These are phyloP conservation scores for Elgonia sp. DNA, from an alignment of 2,888 invertebrate genomes.

Conservation along the genomic window DNA sequence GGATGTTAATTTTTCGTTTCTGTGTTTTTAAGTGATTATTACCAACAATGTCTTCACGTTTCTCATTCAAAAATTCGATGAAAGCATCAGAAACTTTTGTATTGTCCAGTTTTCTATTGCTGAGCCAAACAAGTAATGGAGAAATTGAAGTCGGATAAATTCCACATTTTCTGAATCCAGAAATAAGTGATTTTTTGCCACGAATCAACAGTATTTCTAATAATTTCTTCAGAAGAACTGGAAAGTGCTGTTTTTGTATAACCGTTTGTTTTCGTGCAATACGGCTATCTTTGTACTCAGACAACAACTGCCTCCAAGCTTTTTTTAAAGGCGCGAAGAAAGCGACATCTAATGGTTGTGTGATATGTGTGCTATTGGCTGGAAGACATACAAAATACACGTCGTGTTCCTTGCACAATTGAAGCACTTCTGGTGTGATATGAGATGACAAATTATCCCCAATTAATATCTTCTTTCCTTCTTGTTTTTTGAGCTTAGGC, in stretches of 20 bases:
- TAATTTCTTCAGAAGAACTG: slow-evolving; percentile 3
- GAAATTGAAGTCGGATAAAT: slow-evolving; percentile 26
- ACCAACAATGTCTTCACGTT: not conserved
- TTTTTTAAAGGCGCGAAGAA: slow-evolving; percentile 17
- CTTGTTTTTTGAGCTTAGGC: not conserved
- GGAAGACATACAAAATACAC: slow-evolving; percentile 18
- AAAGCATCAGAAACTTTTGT: slow-evolving; percentile 19
- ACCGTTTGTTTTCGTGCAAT: slow-evolving; percentile 6
- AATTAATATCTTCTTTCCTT: not conserved
- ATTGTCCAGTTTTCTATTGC: not conserved
- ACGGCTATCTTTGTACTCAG: slow-evolving; percentile 7
- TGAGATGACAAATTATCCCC: slow-evolving; percentile 17
- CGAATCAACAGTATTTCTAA: not conserved
- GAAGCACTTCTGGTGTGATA: not conserved
- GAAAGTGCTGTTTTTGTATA: slow-evolving; percentile 19
- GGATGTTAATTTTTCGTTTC: slow-evolving; percentile 6
- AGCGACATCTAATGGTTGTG: slow-evolving; percentile 20
- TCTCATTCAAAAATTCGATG: slow-evolving; percentile 6
- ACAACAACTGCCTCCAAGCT: slow-evolving; percentile 1
- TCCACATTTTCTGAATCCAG: slow-evolving; percentile 18
- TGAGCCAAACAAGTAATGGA: slow-evolving; percentile 12
- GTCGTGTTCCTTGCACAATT: slow-evolving; percentile 10
- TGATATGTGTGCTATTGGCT: not conserved
- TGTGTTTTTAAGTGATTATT: not conserved
- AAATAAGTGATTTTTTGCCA: slow-evolving; percentile 1